Evolutionary conservation across 1,140 invertebrate species (phyloP).

Genomic region (Cheumatopsyche charites): DNA sequence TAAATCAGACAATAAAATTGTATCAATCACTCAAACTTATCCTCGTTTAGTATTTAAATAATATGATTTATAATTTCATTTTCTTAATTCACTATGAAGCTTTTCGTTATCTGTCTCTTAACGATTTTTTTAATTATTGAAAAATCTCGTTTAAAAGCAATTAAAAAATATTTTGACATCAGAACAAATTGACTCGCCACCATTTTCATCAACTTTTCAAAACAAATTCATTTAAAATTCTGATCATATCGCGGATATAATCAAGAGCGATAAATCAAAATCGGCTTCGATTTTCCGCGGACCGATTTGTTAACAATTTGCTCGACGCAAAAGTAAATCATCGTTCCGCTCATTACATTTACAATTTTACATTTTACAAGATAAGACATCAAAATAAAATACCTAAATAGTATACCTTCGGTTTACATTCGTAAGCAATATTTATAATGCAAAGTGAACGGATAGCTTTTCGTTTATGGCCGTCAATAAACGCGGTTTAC

Average conservation of each 20-base stretch:
- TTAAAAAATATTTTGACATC: not conserved
- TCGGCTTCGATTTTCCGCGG: too few species aligned
- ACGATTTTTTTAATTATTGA: too few species aligned
- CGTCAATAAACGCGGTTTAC: conserved; percentile 34
- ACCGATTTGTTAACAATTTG: not conserved
- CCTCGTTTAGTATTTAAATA: too few species aligned
- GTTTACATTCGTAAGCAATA: not conserved
- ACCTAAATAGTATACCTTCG: not conserved
- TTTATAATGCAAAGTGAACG: not conserved
- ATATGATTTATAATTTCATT: too few species aligned
- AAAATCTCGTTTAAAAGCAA: not conserved
- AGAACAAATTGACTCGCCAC: not conserved
- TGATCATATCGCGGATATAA: not conserved
- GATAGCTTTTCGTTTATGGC: not conserved
- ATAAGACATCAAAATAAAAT: not conserved
- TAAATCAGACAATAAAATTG: too few species aligned
- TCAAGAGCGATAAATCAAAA: too few species aligned
- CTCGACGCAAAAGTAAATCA: not conserved
- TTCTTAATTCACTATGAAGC: too few species aligned
- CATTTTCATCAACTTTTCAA: not conserved
- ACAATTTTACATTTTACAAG: not conserved
- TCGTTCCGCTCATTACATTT: too few species aligned
- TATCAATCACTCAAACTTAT: too few species aligned
- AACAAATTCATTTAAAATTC: not conserved
- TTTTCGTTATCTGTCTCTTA: too few species aligned